Conservation (phyloP, 1,140 invertebrate species). For the Bombus superbus region DNA sequence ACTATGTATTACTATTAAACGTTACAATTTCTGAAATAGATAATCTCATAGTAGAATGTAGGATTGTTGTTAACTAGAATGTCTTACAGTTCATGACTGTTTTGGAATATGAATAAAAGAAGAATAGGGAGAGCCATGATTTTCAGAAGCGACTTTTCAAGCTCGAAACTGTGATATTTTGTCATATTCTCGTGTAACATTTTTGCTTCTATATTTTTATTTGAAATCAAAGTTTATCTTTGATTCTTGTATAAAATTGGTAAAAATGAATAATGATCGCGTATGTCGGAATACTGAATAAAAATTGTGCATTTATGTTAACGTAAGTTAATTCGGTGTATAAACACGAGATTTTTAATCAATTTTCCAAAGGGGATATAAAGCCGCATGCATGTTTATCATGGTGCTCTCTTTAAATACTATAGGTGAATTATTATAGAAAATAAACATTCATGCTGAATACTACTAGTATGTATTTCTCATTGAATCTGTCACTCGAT, state of each 20-base stretch:
- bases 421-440: conserved; percentile 73
- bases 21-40: conserved; percentile 75
- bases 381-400: conserved; percentile 65
- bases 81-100: conserved; percentile 70
- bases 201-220: conserved; percentile 60
- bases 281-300: conserved; percentile 38
- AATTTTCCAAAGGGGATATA: conserved; percentile 69
- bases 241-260: conserved; percentile 48
- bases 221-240: conserved; percentile 52
- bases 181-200: conserved; percentile 71
- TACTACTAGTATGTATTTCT: conserved; percentile 69
- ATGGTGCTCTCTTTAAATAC: conserved; percentile 71
- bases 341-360: conserved; percentile 68
- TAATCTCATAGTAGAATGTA: conserved; percentile 77
- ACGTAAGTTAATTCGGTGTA: conserved; percentile 57
- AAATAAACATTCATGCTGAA: conserved; percentile 69
- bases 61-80: conserved; percentile 79
- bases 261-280: conserved; percentile 23
- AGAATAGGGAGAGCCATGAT: conserved; percentile 73
- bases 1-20: conserved; percentile 77
- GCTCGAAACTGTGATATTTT: conserved; percentile 78
- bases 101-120: conserved; percentile 57
- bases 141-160: conserved; percentile 70
- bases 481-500: conserved; percentile 64
- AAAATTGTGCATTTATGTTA: conserved; percentile 69